A percentile compares a stretch with the other conserved stretches of the same genome.
phyloP scores from a whole-genome alignment of 2,888 invertebrate species.

The Drosophila flavopinicola region DNA sequence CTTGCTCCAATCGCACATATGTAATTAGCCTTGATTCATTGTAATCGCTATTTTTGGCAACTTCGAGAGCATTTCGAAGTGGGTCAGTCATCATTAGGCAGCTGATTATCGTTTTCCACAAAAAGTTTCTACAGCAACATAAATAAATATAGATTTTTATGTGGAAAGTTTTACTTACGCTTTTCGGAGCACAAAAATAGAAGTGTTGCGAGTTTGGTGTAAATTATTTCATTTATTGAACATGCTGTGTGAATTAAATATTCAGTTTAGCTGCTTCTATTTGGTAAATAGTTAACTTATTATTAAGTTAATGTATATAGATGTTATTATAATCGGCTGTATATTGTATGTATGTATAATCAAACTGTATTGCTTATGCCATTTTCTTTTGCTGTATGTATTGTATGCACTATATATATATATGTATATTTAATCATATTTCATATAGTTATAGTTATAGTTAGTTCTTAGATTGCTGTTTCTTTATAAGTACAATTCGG shows the following conservation, averaged over 20 bases:
- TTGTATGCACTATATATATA: slow-evolving; percentile 12
- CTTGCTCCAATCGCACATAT: background rate
- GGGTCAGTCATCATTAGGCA: slow-evolving; percentile 40
- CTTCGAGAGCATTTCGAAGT: slow-evolving; percentile 27
- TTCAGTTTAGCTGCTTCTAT: slow-evolving; percentile 42
- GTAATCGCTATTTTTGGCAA: slow-evolving; percentile 37
- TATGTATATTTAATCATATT: slow-evolving; percentile 2
- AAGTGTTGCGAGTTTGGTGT: no score
- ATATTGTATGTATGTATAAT: slow-evolving; percentile 35
- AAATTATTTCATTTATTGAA: slow-evolving; percentile 77
- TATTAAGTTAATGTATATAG: slow-evolving; percentile 43
- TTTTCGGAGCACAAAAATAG: no score
- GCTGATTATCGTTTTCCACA: slow-evolving; percentile 1
- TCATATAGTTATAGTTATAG: no score
- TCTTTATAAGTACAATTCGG: slow-evolving; percentile 34
- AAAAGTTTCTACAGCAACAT: background rate
- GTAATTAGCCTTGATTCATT: slow-evolving; percentile 51
- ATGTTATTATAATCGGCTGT: slow-evolving; percentile 36
- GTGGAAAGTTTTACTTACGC: slow-evolving; percentile 24
- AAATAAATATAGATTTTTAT: slow-evolving; percentile 34
- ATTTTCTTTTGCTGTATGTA: slow-evolving; percentile 1
- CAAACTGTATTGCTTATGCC: slow-evolving; percentile 53
- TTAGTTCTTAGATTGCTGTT: slow-evolving; percentile 37
- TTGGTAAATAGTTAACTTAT: slow-evolving; percentile 71
- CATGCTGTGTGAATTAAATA: slow-evolving; percentile 55